Evolutionary conservation across 1,140 invertebrate species (phyloP).

Genomic region (Brachionus rubens): DNA sequence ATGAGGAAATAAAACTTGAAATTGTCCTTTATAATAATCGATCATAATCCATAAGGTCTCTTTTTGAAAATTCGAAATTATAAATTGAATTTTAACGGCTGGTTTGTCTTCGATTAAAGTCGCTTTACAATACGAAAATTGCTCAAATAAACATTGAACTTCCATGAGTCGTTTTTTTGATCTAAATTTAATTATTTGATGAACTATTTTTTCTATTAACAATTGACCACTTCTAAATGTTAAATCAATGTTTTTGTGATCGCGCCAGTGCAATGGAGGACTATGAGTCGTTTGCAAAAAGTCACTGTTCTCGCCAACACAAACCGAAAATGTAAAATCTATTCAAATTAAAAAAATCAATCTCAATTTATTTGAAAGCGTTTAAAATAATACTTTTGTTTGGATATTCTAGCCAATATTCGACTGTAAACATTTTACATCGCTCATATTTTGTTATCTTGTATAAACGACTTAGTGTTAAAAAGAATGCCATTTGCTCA

Average conservation of each 20-base stretch:
- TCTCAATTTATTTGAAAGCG: background rate
- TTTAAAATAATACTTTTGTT: slow-evolving; percentile 3
- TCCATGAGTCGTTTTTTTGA: slow-evolving; percentile 10
- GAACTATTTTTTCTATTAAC: slow-evolving; percentile 32
- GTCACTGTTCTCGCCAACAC: slow-evolving; percentile 31
- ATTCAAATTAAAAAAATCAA: background rate
- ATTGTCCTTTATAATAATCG: slow-evolving; percentile 30
- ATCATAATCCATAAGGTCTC: slow-evolving; percentile 23
- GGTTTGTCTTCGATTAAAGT: slow-evolving; percentile 19
- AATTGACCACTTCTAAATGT: slow-evolving; percentile 25
- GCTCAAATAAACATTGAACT: background rate
- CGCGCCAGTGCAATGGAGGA: slow-evolving; percentile 24
- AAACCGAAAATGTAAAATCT: slow-evolving; percentile 11
- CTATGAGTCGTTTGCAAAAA: slow-evolving; percentile 15
- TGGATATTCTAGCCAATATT: slow-evolving; percentile 43
- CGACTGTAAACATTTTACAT: slow-evolving; percentile 39
- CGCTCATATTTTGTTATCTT: slow-evolving; percentile 34
- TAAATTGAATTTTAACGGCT: slow-evolving; percentile 14
- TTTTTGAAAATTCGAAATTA: slow-evolving; percentile 9
- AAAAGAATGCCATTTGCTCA: slow-evolving; percentile 67
- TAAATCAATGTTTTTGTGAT: slow-evolving; percentile 40
- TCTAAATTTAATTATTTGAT: slow-evolving; percentile 38
- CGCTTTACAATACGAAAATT: background rate
- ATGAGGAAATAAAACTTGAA: slow-evolving; percentile 19
- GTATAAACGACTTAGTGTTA: slow-evolving; percentile 23